These are phyloP conservation scores for Caenorhabditis virilis DNA, from an alignment of 2,888 invertebrate genomes.

Conservation along the genomic window DNA sequence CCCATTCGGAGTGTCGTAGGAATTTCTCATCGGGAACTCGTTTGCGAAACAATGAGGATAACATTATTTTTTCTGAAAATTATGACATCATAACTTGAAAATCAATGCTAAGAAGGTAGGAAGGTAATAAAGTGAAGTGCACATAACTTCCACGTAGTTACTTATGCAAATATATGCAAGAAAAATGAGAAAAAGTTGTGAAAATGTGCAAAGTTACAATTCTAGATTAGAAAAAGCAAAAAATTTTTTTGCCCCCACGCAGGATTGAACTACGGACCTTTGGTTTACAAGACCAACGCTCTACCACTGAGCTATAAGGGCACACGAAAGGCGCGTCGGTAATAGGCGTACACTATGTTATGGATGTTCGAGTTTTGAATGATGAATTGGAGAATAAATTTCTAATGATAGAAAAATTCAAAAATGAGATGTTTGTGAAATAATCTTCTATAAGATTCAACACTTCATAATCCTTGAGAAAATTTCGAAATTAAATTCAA, in stretches of 20 bases:
- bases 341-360: too few species aligned
- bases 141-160: background rate
- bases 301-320: conserved; percentile 50
- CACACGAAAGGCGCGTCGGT: too few species aligned
- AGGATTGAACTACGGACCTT: conserved; percentile 48
- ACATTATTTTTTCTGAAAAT: background rate
- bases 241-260: conserved; percentile 27
- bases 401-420: background rate
- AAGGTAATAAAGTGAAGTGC: too few species aligned
- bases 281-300: conserved; percentile 50
- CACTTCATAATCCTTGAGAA: background rate
- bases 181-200: background rate
- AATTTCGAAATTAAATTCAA: background rate
- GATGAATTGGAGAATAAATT: background rate
- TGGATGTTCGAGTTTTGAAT: too few species aligned
- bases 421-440: background rate
- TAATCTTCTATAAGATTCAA: background rate
- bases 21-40: conserved; percentile 44
- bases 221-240: background rate
- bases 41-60: conserved; percentile 20
- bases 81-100: too few species aligned
- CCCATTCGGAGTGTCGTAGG: conserved; percentile 47
- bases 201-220: background rate
- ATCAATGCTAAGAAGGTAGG: too few species aligned
- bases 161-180: background rate